Conservation (phyloP, 2,113 vertebrate species). For the Tenrec ecaudatus region DNA sequence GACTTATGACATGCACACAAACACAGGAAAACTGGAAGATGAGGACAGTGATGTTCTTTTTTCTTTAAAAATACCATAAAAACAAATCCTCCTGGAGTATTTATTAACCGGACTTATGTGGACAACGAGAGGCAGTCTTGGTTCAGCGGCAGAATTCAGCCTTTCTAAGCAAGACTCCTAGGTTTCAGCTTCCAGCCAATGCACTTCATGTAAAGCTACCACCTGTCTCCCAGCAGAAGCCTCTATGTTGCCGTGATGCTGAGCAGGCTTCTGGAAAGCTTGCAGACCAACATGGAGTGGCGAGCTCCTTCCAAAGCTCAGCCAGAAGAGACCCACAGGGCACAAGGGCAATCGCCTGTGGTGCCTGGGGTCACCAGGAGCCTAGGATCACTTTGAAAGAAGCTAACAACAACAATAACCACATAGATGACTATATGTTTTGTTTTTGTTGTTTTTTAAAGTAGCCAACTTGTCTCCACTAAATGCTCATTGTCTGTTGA, state of each 20-base stretch:
- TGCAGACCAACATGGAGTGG: background rate
- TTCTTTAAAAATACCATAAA: too few species aligned
- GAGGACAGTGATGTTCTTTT: background rate
- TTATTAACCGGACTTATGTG: background rate
- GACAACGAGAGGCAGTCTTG: background rate
- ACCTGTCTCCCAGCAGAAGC: background rate
- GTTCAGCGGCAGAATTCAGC: background rate
- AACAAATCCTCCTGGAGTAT: background rate
- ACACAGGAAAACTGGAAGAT: background rate
- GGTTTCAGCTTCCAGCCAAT: background rate
- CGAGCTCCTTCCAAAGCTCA: background rate
- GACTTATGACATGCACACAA: too few species aligned
- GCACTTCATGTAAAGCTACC: background rate
- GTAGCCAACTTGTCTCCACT: rapidly evolving
- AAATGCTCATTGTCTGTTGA: rapidly evolving
- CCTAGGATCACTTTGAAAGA: background rate
- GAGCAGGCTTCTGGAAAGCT: background rate
- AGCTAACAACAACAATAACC: background rate
- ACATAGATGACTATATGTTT: too few species aligned
- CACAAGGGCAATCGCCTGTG: background rate
- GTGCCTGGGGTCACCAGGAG: background rate
- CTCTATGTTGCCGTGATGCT: background rate
- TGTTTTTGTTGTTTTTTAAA: too few species aligned
- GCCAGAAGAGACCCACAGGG: background rate
- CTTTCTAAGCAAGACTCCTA: background rate